Percentiles rank a stretch among this genome's conserved stretches.
These are phyloP conservation scores for Scleropages formosus DNA, from an alignment of 2,797 vertebrate genomes.

Conservation along the genomic window DNA sequence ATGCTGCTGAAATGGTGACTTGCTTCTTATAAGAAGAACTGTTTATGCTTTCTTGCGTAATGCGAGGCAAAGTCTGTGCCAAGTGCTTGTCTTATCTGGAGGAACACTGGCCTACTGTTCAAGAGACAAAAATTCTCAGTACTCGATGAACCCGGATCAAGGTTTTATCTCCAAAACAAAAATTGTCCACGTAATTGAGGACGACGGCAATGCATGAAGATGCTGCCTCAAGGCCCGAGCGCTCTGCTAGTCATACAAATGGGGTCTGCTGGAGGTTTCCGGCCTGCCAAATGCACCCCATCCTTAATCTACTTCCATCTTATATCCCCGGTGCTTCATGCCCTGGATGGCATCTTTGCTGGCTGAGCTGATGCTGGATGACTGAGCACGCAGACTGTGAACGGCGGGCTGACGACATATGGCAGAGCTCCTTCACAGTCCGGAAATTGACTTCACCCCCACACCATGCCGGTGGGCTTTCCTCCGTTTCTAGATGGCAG, in stretches of 20 bases:
- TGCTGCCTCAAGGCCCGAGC: not conserved
- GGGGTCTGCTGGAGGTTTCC: not conserved
- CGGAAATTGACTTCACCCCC: too few species aligned
- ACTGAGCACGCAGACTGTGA: too few species aligned
- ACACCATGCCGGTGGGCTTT: too few species aligned
- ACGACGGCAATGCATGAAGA: not conserved
- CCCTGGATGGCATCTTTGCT: too few species aligned
- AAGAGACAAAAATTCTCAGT: not conserved
- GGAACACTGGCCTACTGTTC: not conserved
- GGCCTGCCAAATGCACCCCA: not conserved
- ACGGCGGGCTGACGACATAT: too few species aligned
- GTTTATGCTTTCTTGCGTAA: not conserved
- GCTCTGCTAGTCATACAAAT: not conserved
- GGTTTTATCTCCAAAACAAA: not conserved
- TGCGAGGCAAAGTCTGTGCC: not conserved
- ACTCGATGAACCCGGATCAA: not conserved
- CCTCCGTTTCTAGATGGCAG: too few species aligned
- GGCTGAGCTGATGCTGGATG: too few species aligned
- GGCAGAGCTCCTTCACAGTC: too few species aligned
- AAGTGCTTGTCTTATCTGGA: slow-evolving; percentile 3
- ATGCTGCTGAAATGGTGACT: not conserved
- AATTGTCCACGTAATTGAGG: not conserved
- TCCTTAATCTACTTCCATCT: not conserved
- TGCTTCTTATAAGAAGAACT: not conserved
- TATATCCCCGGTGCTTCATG: too few species aligned